A percentile compares a stretch with the other conserved stretches of the same genome.
Conservation (phyloP, 2,113 vertebrate species). For the Semicossyphus pulcher region DNA sequence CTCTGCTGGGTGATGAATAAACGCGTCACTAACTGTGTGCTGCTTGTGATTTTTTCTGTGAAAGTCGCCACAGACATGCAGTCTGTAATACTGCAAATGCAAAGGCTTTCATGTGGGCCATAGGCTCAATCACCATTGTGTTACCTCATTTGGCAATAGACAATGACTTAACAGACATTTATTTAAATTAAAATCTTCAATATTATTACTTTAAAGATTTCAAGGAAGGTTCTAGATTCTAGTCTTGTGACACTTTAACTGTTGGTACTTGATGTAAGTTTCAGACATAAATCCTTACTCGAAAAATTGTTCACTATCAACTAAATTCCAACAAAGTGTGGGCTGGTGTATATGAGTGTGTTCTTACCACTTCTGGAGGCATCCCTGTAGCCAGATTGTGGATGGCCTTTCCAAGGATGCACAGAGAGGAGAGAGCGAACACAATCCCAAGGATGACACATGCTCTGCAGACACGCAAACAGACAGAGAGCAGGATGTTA, state of each 20-base stretch:
- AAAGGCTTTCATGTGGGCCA: no score
- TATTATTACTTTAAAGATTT: no score
- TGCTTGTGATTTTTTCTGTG: no score
- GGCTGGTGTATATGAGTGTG: background rate
- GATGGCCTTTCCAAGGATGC: conserved; percentile 97
- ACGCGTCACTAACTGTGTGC: no score
- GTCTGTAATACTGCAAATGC: no score
- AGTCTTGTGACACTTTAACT: background rate
- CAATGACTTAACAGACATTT: no score
- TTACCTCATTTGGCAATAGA: no score
- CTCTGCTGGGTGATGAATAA: no score
- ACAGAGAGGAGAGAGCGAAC: conserved; percentile 94
- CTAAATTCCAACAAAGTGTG: background rate
- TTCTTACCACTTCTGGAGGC: conserved; percentile 97
- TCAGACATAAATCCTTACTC: background rate
- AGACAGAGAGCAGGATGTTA: conserved; percentile 27
- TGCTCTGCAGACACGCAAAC: conserved; percentile 85
- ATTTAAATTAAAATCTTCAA: no score
- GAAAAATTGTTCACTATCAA: background rate
- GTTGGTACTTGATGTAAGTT: background rate
- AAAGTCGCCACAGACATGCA: no score
- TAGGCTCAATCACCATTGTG: no score
- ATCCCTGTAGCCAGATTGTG: conserved; percentile 92
- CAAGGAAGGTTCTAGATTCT: no score
- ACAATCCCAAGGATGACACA: conserved; percentile 94